Evolutionary conservation across 2,888 invertebrate species (phyloP), one percentile per base, ranked within the genome.

Genomic region (Nephrotoma appendiculata): DNA sequence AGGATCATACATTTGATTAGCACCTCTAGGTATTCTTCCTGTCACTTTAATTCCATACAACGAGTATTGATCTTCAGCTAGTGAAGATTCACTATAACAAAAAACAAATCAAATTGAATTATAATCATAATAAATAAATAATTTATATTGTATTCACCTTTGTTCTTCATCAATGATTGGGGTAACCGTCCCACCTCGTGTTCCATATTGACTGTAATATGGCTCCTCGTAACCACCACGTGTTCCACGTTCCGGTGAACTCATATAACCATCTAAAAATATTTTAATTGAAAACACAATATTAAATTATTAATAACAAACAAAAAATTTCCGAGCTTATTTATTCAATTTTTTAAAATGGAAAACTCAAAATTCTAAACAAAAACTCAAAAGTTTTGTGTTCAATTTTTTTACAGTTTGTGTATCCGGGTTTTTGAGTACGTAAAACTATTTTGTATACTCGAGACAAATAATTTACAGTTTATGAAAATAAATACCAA

Each of bases 161-260:
- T 96, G 94, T 92, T 98, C 98, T 91, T 98, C 98, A 90, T 98
- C 98, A 88, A 98, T 98, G 87, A 98, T 95, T 5, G 98, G 97
- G 6, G 98, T 96, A 88, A 97, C 97, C 85, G 93, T 93, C 1
- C 93, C 90, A 2, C 94, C 92, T 45, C 94, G 91, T 6, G 94
- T 95, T 6, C 95, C 94, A 90, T 95, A 97, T 90, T 96, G 96
- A 86, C 96, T 94, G 89, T 97, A 97, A 92, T 97, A 97, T 0
- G 97, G 96, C 89, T 97, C 97, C 90, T 97, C 97, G 89, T 97
- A 97, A 12, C 95, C 94, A 86, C 94, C 93, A 41, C 96, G 93
- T 5, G 94, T 94, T 85, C 94, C 94, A 88, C 97, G 93, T 90
- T 97, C 97, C 0, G 97, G 97, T 1, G 97, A 97, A 86, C 97